Conservation (phyloP, 2,888 invertebrate genomes). For the Oegoconia quadripuncta region DNA sequence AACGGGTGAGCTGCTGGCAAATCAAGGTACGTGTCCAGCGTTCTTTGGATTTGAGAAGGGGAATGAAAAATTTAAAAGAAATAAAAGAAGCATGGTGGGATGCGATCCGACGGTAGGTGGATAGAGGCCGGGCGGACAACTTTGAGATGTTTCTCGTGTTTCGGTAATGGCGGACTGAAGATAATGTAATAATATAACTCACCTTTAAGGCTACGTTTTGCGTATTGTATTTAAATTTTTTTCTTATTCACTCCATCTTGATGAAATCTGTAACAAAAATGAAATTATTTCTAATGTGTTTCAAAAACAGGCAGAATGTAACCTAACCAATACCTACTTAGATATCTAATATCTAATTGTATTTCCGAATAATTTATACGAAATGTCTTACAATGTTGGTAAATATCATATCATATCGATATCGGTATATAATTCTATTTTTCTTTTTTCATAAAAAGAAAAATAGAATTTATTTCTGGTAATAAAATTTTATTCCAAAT, state of each 20-base stretch:
- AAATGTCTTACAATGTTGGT: no score
- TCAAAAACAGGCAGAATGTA: no score
- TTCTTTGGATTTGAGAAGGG: constrained; percentile 65
- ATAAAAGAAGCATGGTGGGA: constrained; percentile 44
- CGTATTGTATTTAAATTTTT: constrained; percentile 25
- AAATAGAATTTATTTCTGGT: no score
- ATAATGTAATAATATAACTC: constrained; percentile 20
- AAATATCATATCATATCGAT: no score
- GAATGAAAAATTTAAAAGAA: constrained; percentile 63
- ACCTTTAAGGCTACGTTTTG: constrained; percentile 61
- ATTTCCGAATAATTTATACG: no score
- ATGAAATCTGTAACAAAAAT: constrained; percentile 53
- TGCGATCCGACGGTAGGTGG: constrained; percentile 33
- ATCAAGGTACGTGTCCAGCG: constrained; percentile 53
- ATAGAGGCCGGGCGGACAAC: constrained; percentile 14
- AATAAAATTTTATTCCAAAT: no score
- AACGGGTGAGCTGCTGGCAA: constrained; percentile 26
- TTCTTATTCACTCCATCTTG: constrained; percentile 63
- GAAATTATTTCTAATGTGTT: constrained; percentile 6
- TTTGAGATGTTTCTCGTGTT: constrained; percentile 30
- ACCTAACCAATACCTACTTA: no score
- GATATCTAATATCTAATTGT: no score
- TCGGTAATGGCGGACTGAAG: constrained; percentile 33
- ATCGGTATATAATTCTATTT: no score
- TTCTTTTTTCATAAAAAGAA: no score